Conservation (phyloP, 2,888 invertebrate genomes). For the Agrotis ipsilon region DNA sequence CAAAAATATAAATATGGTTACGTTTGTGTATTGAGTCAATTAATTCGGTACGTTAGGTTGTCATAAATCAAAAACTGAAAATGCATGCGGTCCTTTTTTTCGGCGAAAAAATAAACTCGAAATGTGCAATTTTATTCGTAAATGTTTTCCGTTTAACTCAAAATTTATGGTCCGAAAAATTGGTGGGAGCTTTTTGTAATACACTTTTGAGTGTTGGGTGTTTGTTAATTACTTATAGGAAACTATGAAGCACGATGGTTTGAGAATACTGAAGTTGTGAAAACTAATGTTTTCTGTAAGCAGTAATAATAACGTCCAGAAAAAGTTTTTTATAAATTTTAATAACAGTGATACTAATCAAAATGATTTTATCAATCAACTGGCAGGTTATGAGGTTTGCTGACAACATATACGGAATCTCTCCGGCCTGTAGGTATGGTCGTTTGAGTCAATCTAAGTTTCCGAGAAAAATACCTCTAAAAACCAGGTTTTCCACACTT, state of each 20-base stretch:
- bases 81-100: constrained; percentile 47
- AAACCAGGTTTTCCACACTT: background rate
- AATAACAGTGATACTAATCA: too few species aligned
- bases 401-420: too few species aligned
- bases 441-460: background rate
- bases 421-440: too few species aligned
- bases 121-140: constrained; percentile 66
- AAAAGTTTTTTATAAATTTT: too few species aligned
- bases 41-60: constrained; percentile 57
- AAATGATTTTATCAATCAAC: background rate
- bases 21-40: constrained; percentile 60
- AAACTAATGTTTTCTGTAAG: background rate
- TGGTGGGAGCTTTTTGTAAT: constrained; percentile 55
- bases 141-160: constrained; percentile 77
- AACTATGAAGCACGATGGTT: constrained; percentile 14
- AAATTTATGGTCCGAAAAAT: constrained; percentile 70
- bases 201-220: constrained; percentile 39
- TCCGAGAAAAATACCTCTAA: background rate
- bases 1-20: constrained; percentile 59
- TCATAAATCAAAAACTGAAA: constrained; percentile 59
- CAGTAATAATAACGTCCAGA: too few species aligned
- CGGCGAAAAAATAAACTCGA: constrained; percentile 45
- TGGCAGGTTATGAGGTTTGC: background rate
- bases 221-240: constrained; percentile 40
- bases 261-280: background rate